phyloP scores from a whole-genome alignment of 2,113 vertebrate species.

The Scomber japonicus region DNA sequence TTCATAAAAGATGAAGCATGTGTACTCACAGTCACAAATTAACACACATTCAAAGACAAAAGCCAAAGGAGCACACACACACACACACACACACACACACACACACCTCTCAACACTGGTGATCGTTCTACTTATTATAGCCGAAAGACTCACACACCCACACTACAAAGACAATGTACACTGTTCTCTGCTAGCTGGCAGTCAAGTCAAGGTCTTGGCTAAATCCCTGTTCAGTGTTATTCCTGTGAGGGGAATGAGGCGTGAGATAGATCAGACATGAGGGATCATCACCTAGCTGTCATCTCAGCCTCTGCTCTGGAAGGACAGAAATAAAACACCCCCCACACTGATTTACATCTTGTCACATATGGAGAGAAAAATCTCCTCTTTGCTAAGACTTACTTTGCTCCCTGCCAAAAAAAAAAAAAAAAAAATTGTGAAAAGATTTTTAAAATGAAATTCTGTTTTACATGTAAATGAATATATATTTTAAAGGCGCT shows the following conservation, averaged over 20 bases:
- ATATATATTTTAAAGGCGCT: neutral
- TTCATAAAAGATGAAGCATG: neutral
- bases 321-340: slow-evolving; percentile 62
- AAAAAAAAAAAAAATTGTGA: neutral
- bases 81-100: neutral
- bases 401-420: neutral
- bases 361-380: slow-evolving; percentile 37
- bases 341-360: slow-evolving; percentile 61
- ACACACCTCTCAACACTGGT: neutral
- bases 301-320: slow-evolving; percentile 40
- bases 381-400: slow-evolving; percentile 31
- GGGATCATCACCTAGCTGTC: slow-evolving; percentile 73
- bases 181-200: slow-evolving; percentile 24
- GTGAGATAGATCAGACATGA: slow-evolving; percentile 72
- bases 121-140: neutral
- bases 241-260: slow-evolving; percentile 62
- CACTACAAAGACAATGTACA: slow-evolving; percentile 16
- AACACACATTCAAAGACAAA: slow-evolving; percentile 14
- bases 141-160: neutral
- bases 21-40: neutral
- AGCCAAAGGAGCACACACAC: neutral
- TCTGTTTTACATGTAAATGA: neutral
- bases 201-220: slow-evolving; percentile 76
- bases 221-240: slow-evolving; percentile 72
- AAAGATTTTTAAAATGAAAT: neutral